phyloP scores from a whole-genome alignment of 2,888 invertebrate species.

The Aphrophora alni region DNA sequence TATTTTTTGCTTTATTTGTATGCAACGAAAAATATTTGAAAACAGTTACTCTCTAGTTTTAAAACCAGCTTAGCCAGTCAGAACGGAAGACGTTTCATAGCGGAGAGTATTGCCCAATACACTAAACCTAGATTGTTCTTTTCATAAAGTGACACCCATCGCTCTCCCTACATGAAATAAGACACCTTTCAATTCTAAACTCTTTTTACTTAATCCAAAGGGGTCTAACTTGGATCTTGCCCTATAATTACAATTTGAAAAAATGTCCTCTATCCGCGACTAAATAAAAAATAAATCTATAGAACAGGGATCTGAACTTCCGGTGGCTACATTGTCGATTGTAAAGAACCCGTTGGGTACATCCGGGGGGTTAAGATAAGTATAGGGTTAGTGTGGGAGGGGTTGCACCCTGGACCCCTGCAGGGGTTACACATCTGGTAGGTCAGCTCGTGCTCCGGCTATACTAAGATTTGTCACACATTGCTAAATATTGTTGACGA shows the following conservation, averaged over 20 bases:
- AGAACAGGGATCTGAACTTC: not conserved
- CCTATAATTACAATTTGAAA: constrained; percentile 10
- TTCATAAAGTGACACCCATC: too few relatives aligned
- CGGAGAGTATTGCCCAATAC: too few relatives aligned
- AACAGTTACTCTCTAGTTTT: too few relatives aligned
- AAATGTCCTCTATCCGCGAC: not conserved
- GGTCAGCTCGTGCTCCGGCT: constrained; percentile 14
- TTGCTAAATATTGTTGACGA: not conserved
- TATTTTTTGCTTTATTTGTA: too few relatives aligned
- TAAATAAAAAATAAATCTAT: not conserved
- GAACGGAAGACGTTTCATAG: too few relatives aligned
- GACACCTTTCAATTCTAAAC: not conserved
- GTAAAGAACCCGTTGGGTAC: not conserved
- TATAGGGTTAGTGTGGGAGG: constrained; percentile 15
- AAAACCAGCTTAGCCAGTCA: too few relatives aligned
- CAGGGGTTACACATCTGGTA: not conserved
- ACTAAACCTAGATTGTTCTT: too few relatives aligned
- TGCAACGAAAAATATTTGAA: too few relatives aligned
- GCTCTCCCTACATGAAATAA: not conserved
- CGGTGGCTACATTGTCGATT: not conserved
- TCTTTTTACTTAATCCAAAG: not conserved
- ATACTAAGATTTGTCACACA: not conserved
- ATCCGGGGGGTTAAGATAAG: not conserved
- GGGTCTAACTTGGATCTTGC: not conserved
- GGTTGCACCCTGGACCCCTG: not conserved